phyloP scores from a whole-genome alignment of 1,140 invertebrate genomes.

The Pomacea maculata region DNA sequence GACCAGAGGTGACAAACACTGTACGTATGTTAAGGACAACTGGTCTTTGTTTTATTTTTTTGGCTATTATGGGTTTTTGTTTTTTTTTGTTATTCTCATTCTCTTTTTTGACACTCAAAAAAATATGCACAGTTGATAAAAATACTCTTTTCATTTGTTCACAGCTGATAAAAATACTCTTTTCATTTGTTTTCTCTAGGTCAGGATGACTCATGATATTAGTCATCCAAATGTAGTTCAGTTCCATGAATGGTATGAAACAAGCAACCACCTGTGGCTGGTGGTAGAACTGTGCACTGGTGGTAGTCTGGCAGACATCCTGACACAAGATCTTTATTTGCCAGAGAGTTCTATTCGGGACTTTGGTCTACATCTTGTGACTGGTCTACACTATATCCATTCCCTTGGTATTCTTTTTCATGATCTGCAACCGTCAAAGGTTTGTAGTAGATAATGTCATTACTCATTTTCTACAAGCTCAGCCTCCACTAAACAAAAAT shows the following conservation, averaged over 20 bases:
- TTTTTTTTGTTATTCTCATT: background rate
- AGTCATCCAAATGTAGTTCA: constrained; percentile 62
- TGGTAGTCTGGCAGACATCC: constrained; percentile 61
- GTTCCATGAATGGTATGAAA: constrained; percentile 68
- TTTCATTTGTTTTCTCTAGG: constrained; percentile 42
- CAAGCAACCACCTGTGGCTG: constrained; percentile 66
- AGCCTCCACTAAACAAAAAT: too few species aligned
- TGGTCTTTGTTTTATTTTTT: too few species aligned
- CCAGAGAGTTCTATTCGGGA: constrained; percentile 61
- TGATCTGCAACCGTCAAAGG: constrained; percentile 64
- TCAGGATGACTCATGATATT: constrained; percentile 65
- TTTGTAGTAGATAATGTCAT: constrained; percentile 15
- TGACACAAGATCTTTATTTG: constrained; percentile 60
- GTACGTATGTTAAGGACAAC: constrained; percentile 41
- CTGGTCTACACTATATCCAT: constrained; percentile 63
- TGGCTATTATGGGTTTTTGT: background rate
- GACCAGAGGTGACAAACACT: constrained; percentile 64
- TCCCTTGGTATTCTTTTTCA: constrained; percentile 63
- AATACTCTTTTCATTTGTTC: constrained; percentile 1
- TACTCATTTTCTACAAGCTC: too few species aligned
- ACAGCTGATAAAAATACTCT: background rate
- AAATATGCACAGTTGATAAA: background rate
- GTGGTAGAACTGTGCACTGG: constrained; percentile 66
- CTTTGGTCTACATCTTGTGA: constrained; percentile 63
- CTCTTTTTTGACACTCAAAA: background rate